Evolutionary conservation across 2,797 vertebrate species (phyloP).

Genomic region (Accipiter badius): DNA sequence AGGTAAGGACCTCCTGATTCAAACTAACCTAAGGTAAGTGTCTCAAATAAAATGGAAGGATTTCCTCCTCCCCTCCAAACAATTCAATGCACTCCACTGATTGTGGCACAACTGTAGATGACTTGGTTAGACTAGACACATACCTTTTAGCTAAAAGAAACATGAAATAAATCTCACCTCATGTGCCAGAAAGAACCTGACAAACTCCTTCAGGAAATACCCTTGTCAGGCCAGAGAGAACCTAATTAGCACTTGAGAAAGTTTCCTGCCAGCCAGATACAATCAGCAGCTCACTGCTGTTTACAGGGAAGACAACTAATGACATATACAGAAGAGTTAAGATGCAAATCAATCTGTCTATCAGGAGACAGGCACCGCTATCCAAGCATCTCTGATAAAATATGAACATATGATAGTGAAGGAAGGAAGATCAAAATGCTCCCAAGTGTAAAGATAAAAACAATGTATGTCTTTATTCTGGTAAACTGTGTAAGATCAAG

Average conservation of each 20-base stretch:
- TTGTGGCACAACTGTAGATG: not conserved
- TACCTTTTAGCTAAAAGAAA: not conserved
- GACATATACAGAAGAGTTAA: not conserved
- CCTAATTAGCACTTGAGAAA: not conserved
- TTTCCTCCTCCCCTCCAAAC: not conserved
- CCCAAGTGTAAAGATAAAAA: not conserved
- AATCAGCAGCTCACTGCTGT: not conserved
- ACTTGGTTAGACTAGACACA: not conserved
- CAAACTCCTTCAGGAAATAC: not conserved
- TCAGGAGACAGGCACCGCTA: fast-evolving
- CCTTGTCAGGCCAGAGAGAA: not conserved
- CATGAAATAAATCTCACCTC: not conserved
- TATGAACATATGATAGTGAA: not conserved
- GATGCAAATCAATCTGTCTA: not conserved
- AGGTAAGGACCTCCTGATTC: not conserved
- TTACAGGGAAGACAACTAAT: not conserved
- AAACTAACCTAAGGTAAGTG: not conserved
- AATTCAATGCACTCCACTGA: not conserved
- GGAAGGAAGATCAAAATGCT: not conserved
- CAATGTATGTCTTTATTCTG: not conserved
- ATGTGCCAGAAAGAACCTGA: not conserved
- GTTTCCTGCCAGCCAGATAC: not conserved
- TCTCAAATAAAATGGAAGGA: not conserved
- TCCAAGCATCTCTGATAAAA: not conserved
- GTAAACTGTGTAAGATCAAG: not conserved